These are phyloP conservation scores for Megamerina dolium DNA, from an alignment of 2,888 invertebrate genomes.

Conservation along the genomic window DNA sequence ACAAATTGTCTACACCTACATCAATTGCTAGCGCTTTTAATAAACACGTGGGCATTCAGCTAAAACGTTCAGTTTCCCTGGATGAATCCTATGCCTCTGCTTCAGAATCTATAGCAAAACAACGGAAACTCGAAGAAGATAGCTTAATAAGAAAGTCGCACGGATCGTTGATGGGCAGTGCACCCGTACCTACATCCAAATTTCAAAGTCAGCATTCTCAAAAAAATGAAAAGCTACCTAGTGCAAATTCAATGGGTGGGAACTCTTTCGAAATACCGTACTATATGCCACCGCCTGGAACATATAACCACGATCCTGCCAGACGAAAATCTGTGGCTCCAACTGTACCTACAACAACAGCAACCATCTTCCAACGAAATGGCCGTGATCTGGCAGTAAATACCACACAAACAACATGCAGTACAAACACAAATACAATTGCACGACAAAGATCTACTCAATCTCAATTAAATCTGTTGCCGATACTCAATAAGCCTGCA, in stretches of 20 bases:
- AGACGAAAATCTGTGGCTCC: constrained; percentile 19
- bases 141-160: constrained; percentile 24
- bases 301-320: constrained; percentile 29
- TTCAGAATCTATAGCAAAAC: constrained; percentile 24
- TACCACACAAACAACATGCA: constrained; percentile 31
- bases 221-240: constrained; percentile 8
- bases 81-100: constrained; percentile 32
- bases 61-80: constrained; percentile 42
- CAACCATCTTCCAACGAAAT: no score
- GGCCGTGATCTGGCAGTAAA: no score
- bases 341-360: constrained; percentile 20
- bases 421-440: constrained; percentile 21
- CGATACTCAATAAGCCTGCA: constrained; percentile 28
- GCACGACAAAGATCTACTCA: constrained; percentile 17
- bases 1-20: constrained; percentile 31
- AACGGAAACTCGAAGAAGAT: constrained; percentile 35
- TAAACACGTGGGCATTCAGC: constrained; percentile 30
- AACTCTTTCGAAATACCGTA: constrained; percentile 25
- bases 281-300: constrained; percentile 30
- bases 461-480: constrained; percentile 15
- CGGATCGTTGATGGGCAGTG: constrained; percentile 15
- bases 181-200: background rate
- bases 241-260: constrained; percentile 12
- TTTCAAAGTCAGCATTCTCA: background rate
- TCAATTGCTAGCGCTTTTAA: constrained; percentile 46